These are phyloP conservation scores for Saguinus imperator DNA, from an alignment of 2,113 vertebrate species.

Conservation along the genomic window DNA sequence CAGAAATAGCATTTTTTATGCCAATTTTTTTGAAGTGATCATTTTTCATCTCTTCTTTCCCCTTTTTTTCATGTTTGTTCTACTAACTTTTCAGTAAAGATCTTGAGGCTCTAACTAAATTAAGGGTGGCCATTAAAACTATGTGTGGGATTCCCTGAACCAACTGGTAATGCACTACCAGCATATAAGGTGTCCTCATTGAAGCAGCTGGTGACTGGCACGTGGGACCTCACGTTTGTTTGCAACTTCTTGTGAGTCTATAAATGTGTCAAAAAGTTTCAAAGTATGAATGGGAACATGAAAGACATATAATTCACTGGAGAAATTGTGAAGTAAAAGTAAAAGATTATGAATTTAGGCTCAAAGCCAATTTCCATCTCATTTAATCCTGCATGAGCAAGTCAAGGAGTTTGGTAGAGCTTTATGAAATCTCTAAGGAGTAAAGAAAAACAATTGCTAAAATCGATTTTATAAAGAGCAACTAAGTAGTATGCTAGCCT, in stretches of 20 bases:
- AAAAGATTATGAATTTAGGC: not conserved
- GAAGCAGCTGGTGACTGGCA: not conserved
- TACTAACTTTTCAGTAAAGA: not conserved
- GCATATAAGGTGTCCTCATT: not conserved
- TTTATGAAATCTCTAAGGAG: not conserved
- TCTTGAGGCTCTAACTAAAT: not conserved
- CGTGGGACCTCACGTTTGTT: not conserved
- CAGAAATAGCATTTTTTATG: not conserved
- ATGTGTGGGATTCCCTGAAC: not conserved
- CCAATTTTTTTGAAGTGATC: not conserved
- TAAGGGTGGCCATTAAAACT: not conserved
- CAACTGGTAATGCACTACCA: not conserved
- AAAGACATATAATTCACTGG: not conserved
- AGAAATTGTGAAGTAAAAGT: not conserved
- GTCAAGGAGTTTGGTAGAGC: not conserved
- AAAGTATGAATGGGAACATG: not conserved
- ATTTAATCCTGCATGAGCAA: not conserved
- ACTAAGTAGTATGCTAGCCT: not conserved
- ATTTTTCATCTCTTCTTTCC: not conserved
- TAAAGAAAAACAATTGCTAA: not conserved
- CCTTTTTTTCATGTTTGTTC: not conserved
- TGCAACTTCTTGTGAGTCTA: not conserved
- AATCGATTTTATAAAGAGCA: not conserved
- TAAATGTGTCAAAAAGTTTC: not conserved
- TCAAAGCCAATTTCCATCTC: not conserved